A percentile compares a stretch with the other conserved stretches of the same genome.
These are phyloP conservation scores for Gymnocypris eckloni DNA, from an alignment of 2,797 vertebrate genomes.

Conservation along the genomic window DNA sequence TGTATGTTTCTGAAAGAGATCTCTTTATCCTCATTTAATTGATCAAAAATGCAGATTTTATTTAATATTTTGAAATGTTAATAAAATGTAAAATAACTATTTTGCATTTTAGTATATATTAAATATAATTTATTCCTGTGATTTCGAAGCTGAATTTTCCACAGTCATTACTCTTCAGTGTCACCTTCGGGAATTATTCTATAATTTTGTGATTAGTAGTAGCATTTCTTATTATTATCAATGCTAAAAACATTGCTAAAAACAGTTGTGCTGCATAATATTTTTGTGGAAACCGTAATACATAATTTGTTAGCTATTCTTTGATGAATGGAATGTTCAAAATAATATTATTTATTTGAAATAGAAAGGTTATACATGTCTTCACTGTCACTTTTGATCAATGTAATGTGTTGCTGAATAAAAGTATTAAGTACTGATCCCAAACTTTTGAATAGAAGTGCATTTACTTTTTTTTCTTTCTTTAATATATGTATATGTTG, in stretches of 20 bases:
- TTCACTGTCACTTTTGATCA: neutral
- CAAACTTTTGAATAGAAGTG: neutral
- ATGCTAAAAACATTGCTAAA: neutral
- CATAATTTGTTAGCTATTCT: neutral
- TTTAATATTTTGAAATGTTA: no score
- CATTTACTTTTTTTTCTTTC: no score
- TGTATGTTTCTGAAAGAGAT: no score
- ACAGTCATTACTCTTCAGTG: no score
- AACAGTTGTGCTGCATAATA: neutral
- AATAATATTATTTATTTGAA: neutral
- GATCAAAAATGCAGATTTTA: no score
- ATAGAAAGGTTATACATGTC: neutral
- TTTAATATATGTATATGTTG: neutral
- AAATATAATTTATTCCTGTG: neutral
- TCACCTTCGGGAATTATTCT: no score
- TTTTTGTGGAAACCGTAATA: neutral
- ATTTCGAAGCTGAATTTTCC: no score
- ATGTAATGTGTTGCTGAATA: neutral
- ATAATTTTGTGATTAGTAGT: no score
- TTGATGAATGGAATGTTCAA: neutral
- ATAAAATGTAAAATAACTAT: no score
- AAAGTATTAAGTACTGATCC: neutral
- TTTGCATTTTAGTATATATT: no score
- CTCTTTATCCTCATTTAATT: no score
- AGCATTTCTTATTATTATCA: no score